A percentile compares a stretch with the other conserved stretches of the same genome.
These are phyloP conservation scores for Apomyelois bistriatella DNA, from an alignment of 2,888 invertebrate genomes.

Conservation along the genomic window DNA sequence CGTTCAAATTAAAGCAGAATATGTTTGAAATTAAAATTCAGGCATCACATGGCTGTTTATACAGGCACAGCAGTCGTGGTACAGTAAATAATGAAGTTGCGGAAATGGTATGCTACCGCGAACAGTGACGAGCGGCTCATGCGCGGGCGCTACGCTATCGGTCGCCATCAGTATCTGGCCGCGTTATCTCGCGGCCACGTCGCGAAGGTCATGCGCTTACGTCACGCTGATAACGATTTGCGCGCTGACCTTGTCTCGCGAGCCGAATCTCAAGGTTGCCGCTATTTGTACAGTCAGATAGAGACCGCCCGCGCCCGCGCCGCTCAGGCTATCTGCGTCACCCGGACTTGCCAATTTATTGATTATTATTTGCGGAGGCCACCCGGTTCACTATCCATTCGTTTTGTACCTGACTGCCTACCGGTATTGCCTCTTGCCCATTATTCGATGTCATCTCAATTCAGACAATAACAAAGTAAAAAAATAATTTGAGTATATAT, in stretches of 20 bases:
- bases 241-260: conserved; percentile 77
- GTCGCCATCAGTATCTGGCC: conserved; percentile 64
- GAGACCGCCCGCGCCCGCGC: conserved; percentile 46
- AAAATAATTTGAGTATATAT: too few species aligned
- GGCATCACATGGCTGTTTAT: too few species aligned
- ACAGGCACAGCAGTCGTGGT: too few species aligned
- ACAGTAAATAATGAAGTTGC: conserved; percentile 10
- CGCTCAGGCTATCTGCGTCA: conserved; percentile 45
- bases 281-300: conserved; percentile 76
- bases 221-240: conserved; percentile 79
- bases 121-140: conserved; percentile 23
- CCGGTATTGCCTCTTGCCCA: background rate
- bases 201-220: conserved; percentile 74
- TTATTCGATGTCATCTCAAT: too few species aligned
- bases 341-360: conserved; percentile 62
- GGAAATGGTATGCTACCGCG: conserved; percentile 31
- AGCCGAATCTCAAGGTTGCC: conserved; percentile 74
- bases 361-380: conserved; percentile 63
- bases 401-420: conserved; percentile 25
- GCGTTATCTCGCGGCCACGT: conserved; percentile 72
- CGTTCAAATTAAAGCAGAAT: too few species aligned
- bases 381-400: conserved; percentile 40
- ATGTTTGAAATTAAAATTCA: too few species aligned
- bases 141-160: conserved; percentile 53
- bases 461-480: too few species aligned